Evolutionary conservation across 2,113 vertebrate genomes (phyloP).

Genomic region (Smithornis capensis): DNA sequence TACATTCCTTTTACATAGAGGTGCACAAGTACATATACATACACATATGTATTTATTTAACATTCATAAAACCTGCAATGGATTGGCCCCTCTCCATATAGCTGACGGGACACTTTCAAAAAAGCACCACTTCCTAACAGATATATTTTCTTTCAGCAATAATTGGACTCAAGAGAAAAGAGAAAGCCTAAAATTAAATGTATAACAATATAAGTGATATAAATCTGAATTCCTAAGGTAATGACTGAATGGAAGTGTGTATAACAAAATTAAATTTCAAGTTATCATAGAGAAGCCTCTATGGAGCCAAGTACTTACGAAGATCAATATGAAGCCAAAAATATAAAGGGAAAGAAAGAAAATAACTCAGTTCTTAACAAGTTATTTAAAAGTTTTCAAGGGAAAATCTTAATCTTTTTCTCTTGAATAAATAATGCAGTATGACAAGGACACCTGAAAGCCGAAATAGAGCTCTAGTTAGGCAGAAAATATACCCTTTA

Average conservation of each 20-base stretch:
- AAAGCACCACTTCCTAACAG: background rate
- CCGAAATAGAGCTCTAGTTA: constrained; percentile 2
- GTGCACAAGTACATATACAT: background rate
- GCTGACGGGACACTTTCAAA: constrained; percentile 8
- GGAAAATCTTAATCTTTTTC: constrained; percentile 33
- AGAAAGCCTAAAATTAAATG: background rate
- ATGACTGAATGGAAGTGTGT: background rate
- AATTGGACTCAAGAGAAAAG: constrained; percentile 24
- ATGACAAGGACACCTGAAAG: constrained; percentile 24
- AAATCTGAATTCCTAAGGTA: constrained; percentile 23
- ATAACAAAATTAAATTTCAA: constrained; percentile 20
- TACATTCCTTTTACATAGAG: background rate
- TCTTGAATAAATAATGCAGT: constrained; percentile 25
- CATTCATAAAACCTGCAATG: background rate
- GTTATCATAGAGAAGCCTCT: background rate
- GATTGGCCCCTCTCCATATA: background rate
- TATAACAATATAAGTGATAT: constrained; percentile 1
- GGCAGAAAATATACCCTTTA: constrained; percentile 3
- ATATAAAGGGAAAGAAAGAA: background rate
- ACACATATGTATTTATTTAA: background rate
- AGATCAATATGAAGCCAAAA: background rate
- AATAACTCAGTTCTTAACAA: background rate
- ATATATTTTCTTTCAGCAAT: background rate
- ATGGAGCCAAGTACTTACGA: background rate
- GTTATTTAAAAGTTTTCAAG: constrained; percentile 28